phyloP scores from a whole-genome alignment of 1,140 invertebrate species.

The Rhysida immarginata region DNA sequence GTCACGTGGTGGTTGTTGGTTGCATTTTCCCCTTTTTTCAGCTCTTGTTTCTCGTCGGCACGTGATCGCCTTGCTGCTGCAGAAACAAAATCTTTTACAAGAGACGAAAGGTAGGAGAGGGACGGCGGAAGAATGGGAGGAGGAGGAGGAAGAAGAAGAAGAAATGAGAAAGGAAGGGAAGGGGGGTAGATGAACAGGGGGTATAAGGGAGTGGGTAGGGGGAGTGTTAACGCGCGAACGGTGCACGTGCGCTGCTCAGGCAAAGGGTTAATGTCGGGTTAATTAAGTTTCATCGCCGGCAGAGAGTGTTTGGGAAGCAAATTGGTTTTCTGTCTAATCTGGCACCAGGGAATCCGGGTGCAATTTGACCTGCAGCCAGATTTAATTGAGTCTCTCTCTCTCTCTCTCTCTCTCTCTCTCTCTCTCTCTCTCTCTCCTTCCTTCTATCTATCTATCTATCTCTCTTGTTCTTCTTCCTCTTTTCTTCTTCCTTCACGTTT shows the following conservation, averaged over 20 bases:
- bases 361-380: constrained; percentile 7
- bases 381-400: constrained; percentile 5
- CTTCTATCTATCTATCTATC: too few species aligned
- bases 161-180: not conserved
- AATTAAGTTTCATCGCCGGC: constrained; percentile 7
- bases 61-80: too few species aligned
- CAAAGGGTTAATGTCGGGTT: constrained; percentile 9
- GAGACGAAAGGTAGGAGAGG: too few species aligned
- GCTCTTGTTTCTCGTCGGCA: too few species aligned
- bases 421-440: not conserved
- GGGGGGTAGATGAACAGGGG: not conserved
- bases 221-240: not conserved
- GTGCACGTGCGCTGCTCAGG: not conserved
- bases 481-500: too few species aligned
- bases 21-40: too few species aligned
- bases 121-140: too few species aligned
- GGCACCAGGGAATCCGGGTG: not conserved
- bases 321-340: constrained; percentile 8
- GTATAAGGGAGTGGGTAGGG: not conserved
- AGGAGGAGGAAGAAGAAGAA: too few species aligned
- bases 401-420: not conserved
- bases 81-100: too few species aligned
- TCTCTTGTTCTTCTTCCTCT: too few species aligned
- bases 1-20: too few species aligned
- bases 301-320: constrained; percentile 7